Conservation (phyloP, 2,113 vertebrate species). For the Calidris pugnax region DNA sequence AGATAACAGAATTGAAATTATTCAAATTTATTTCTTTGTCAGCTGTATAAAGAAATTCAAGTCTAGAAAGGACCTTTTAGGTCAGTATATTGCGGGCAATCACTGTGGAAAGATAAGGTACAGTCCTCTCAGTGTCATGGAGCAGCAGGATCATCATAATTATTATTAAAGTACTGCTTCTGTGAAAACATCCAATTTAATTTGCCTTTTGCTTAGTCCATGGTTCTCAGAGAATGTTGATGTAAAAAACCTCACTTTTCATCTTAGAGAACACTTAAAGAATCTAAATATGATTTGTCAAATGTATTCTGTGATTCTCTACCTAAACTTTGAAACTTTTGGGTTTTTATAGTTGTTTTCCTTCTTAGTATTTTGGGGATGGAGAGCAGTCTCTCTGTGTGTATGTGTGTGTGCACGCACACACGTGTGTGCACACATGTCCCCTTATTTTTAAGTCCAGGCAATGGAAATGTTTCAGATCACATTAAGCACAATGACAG, state of each 20-base stretch:
- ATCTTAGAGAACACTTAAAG: neutral
- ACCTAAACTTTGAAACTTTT: neutral
- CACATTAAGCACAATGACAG: neutral
- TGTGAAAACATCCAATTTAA: neutral
- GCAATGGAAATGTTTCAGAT: neutral
- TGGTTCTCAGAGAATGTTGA: neutral
- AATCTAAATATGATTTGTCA: neutral
- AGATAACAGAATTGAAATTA: neutral
- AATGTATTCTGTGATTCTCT: neutral
- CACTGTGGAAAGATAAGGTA: neutral
- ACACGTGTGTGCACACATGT: accelerated
- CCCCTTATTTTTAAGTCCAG: neutral
- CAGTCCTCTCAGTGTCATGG: neutral
- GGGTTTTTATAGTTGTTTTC: neutral
- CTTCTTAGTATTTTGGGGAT: neutral
- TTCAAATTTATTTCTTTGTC: neutral
- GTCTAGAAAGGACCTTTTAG: neutral
- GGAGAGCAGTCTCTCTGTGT: neutral
- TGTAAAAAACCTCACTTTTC: accelerated
- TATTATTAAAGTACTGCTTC: neutral
- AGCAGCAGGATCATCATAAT: neutral
- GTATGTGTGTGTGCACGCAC: accelerated
- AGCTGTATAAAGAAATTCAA: neutral
- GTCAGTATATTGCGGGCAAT: neutral
- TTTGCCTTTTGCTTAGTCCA: neutral